Percentiles rank a stretch among this genome's conserved stretches.
Conservation (phyloP, 2,888 invertebrate species). For the Tillus elongatus region DNA sequence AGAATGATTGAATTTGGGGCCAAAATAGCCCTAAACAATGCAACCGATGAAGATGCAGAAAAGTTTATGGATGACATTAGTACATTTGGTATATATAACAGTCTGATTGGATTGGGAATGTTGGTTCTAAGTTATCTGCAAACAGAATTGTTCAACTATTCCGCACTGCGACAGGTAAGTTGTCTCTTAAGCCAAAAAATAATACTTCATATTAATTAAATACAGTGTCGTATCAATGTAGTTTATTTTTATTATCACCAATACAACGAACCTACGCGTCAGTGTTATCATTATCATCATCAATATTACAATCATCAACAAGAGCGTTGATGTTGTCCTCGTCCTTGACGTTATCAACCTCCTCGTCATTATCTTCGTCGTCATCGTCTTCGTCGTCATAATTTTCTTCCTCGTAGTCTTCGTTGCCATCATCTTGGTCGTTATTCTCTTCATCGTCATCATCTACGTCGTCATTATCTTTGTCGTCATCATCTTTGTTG, state of each 20-base stretch:
- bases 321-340: too few relatives aligned
- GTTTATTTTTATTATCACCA: too few relatives aligned
- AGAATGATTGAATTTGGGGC: conserved; percentile 45
- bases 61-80: conserved; percentile 45
- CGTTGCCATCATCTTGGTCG: too few relatives aligned
- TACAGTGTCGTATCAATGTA: too few relatives aligned
- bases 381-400: too few relatives aligned
- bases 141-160: conserved; percentile 58
- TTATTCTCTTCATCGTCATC: too few relatives aligned
- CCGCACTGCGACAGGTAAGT: conserved; percentile 59
- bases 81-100: conserved; percentile 54
- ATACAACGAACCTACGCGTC: conserved; percentile 4
- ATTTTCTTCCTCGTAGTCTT: too few relatives aligned
- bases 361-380: too few relatives aligned
- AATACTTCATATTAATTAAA: background rate
- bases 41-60: conserved; percentile 28
- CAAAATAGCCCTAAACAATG: background rate
- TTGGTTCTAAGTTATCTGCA: conserved; percentile 55
- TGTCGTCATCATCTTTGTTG: too few relatives aligned
- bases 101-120: conserved; percentile 51
- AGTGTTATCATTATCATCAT: background rate
- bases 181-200: conserved; percentile 1
- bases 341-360: too few relatives aligned
- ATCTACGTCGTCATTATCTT: too few relatives aligned
- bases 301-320: too few relatives aligned